Base-by-base conservation (phyloP, 2,888 invertebrate species). In the Tuta absoluta region DNA sequence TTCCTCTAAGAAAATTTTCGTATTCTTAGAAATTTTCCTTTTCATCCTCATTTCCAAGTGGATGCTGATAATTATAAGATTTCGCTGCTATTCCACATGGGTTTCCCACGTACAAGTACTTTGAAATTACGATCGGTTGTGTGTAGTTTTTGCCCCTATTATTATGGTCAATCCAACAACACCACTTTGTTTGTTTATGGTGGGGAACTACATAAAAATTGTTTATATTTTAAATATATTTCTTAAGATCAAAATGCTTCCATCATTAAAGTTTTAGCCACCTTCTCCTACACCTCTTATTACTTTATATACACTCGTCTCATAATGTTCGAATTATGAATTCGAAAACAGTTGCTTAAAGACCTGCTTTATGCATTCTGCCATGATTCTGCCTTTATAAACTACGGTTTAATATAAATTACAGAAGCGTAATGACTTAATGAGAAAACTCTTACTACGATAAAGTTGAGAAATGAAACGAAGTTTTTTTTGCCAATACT, bases 151-250 rank as follows among this genome's bases (percentile, higher is more conserved):
- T 60, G 60, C 60, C 23, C 60, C 24, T 38, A 45, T 45, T 60
- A 60, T 60, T 60, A 60, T 45, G 41, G 41, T 60, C 21, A n/a
- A 24, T 28, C n/a, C 12, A 24, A 56, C 33, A 8, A 56, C 24
- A 56, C 33, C 56, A 17, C 56, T 56, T 58, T 60, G 45, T 60
- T 60, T 60, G 45, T 45, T 60, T 24, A 60, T 45, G n/a, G n/a
- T 45, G 60, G 41, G 12, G 45, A 60, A 21, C 45, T 45, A 41
- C 56, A 28, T 17, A 12, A 33, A 17, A 56, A 33, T 56, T 56
- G 4, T 28, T 56, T n/a, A 24, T n/a, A 8, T 28, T n/a, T 56
- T 24, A 10, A 11, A 48, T 14, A 41, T 10, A 38, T 14, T 56
- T n/a, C 56, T 23, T 56, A 28, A 14, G 12, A 24, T 49, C 19